phyloP scores from a whole-genome alignment of 2,888 invertebrate species.

The Odontothrips loti region DNA sequence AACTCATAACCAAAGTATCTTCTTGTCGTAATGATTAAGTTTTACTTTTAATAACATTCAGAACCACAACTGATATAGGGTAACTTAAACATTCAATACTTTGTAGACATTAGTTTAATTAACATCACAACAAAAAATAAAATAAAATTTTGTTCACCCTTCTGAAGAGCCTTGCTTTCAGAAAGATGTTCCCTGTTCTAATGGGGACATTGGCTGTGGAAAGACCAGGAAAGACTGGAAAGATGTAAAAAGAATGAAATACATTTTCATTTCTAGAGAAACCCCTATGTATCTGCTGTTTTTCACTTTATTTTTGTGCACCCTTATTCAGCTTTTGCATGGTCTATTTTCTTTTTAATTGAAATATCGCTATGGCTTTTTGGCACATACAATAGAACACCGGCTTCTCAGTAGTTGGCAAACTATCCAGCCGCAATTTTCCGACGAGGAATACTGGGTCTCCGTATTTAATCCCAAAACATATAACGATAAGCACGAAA shows the following conservation, averaged over 20 bases:
- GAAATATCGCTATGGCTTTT: too few species aligned
- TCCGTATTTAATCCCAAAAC: too few species aligned
- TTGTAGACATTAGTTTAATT: constrained; percentile 4
- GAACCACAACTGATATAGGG: background rate
- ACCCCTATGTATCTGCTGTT: background rate
- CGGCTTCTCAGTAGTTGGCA: too few species aligned
- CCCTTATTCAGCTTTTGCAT: constrained; percentile 3
- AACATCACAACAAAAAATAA: background rate
- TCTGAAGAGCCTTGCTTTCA: background rate
- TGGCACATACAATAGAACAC: too few species aligned
- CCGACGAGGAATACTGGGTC: too few species aligned
- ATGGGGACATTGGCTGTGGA: background rate
- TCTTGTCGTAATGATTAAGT: constrained; percentile 3
- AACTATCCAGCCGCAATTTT: too few species aligned
- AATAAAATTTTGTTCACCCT: background rate
- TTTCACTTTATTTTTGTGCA: background rate
- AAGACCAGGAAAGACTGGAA: constrained; percentile 9
- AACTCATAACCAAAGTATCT: constrained; percentile 16
- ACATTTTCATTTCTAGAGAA: constrained; percentile 21
- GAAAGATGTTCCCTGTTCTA: background rate
- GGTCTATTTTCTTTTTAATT: background rate
- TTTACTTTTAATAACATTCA: background rate
- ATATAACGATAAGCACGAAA: too few species aligned
- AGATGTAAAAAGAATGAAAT: constrained; percentile 12
- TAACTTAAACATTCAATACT: background rate